These are phyloP conservation scores for Kryphioiulus occultus DNA, from an alignment of 2,888 invertebrate genomes.

Conservation along the genomic window DNA sequence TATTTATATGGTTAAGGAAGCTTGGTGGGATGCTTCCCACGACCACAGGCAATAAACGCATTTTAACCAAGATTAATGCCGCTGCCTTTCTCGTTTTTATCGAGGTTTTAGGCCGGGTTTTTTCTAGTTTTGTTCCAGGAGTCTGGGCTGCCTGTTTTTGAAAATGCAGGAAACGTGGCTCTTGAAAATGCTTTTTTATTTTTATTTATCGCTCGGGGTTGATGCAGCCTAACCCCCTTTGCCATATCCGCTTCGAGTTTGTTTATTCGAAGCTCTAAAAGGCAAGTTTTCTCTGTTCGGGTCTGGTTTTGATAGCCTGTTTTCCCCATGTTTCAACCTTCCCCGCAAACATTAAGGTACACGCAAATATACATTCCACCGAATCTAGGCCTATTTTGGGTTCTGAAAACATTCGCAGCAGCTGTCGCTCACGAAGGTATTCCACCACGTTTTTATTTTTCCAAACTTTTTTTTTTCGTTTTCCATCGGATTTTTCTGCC, in stretches of 20 bases:
- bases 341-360: slow-evolving; percentile 32
- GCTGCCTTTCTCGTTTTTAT: no score
- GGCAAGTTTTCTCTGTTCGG: slow-evolving; percentile 18
- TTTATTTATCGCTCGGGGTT: neutral
- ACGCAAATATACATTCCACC: slow-evolving; percentile 35
- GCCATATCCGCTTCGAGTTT: slow-evolving; percentile 6
- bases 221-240: neutral
- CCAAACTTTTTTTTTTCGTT: neutral
- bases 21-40: no score
- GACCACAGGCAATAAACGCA: no score
- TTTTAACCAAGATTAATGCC: no score
- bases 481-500: neutral
- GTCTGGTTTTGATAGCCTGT: slow-evolving; percentile 27
- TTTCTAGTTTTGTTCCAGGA: neutral
- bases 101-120: neutral
- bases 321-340: neutral
- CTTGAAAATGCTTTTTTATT: neutral
- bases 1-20: no score
- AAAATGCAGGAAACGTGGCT: neutral
- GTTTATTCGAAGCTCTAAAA: neutral
- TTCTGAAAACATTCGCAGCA: neutral
- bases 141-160: neutral
- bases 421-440: neutral
- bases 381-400: neutral
- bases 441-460: neutral